phyloP scores from a whole-genome alignment of 2,113 vertebrate species.

The Gnathonemus longibarbis region DNA sequence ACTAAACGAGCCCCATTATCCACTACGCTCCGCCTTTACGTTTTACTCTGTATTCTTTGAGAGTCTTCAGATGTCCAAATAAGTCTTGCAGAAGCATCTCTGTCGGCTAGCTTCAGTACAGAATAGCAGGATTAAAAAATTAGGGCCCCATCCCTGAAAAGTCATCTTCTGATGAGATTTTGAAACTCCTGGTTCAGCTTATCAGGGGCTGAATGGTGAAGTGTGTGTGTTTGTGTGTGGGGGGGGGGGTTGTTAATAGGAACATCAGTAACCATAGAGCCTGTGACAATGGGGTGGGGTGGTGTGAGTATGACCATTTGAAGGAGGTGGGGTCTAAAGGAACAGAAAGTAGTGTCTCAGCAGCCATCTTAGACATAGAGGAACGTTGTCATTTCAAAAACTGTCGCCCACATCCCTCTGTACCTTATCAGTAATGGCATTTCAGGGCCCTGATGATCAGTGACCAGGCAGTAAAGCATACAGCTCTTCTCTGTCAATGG shows the following conservation, averaged over 20 bases:
- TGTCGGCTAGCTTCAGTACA: background rate
- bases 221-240: background rate
- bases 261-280: background rate
- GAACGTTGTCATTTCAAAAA: background rate
- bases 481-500: background rate
- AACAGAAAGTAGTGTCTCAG: background rate
- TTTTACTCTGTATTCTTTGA: background rate
- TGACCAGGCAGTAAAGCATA: background rate
- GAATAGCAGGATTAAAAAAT: background rate
- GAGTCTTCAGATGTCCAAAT: background rate
- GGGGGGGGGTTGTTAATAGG: background rate
- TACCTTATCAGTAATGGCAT: background rate
- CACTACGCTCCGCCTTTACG: background rate
- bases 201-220: background rate
- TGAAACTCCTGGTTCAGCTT: background rate
- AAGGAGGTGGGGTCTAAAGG: background rate
- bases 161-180: background rate
- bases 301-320: background rate
- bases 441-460: background rate
- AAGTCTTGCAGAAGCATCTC: background rate
- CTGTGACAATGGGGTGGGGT: background rate
- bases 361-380: background rate
- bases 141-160: background rate
- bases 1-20: background rate
- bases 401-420: background rate